phyloP scores from a whole-genome alignment of 2,113 vertebrate genomes.

The Siniperca knerii region DNA sequence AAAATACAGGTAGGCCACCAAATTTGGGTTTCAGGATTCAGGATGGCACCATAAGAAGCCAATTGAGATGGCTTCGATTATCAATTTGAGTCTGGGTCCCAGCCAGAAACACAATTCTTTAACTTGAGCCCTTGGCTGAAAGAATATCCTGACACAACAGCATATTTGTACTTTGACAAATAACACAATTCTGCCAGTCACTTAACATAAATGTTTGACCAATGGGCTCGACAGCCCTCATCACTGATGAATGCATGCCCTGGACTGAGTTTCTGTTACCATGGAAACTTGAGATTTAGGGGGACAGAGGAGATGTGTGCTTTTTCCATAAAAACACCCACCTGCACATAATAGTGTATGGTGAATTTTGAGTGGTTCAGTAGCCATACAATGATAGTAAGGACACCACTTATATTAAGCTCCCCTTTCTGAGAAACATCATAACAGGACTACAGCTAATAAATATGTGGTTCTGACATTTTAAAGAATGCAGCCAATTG shows the following conservation, averaged over 20 bases:
- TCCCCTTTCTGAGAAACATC: background rate
- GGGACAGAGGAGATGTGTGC: conserved; percentile 46
- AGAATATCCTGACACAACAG: background rate
- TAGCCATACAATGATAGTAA: background rate
- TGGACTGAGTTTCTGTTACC: conserved; percentile 77
- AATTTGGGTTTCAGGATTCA: background rate
- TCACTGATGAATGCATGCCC: conserved; percentile 69
- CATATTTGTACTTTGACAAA: conserved; percentile 18
- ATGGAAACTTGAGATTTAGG: conserved; percentile 79
- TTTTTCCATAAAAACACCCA: conserved; percentile 55
- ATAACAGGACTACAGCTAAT: background rate
- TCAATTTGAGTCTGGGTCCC: background rate
- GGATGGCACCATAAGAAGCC: background rate
- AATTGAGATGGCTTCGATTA: background rate
- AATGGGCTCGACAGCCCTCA: conserved; percentile 56
- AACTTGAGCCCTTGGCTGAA: background rate
- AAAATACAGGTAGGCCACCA: background rate
- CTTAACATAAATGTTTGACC: conserved; percentile 67
- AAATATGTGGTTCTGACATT: background rate
- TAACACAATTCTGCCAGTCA: conserved; percentile 45
- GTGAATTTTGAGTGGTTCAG: background rate
- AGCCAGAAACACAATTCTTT: background rate
- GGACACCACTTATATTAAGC: background rate
- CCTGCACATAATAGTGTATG: conserved; percentile 27
- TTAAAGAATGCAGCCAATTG: background rate